Evolutionary conservation across 2,113 vertebrate species (phyloP).

Genomic region (Neomonachus schauinslandi): DNA sequence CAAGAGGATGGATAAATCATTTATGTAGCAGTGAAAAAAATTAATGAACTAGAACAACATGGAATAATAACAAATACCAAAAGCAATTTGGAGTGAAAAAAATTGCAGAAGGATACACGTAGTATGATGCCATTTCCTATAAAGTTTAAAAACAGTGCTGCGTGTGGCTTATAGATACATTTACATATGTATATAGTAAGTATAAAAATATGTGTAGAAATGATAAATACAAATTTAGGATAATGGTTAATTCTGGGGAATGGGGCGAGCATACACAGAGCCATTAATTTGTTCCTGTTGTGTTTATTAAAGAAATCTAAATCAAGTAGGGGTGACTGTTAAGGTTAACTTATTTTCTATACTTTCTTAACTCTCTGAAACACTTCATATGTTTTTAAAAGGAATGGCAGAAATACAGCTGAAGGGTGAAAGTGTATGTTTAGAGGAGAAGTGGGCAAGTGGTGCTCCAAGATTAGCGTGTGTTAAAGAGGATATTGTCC

Average conservation of each 20-base stretch:
- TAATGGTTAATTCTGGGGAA: not conserved
- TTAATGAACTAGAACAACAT: not conserved
- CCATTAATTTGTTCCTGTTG: not conserved
- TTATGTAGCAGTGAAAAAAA: not conserved
- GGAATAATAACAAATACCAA: not conserved
- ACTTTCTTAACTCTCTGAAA: slow-evolving; percentile 1
- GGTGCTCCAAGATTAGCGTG: fast-evolving
- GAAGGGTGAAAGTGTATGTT: not conserved
- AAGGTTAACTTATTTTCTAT: not conserved
- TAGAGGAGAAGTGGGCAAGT: not conserved
- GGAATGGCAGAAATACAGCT: not conserved
- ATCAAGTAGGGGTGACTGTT: not conserved
- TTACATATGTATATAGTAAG: not conserved
- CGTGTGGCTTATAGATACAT: not conserved
- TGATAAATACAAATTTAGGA: not conserved
- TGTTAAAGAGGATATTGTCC: not conserved
- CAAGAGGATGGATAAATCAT: not conserved
- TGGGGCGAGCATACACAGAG: not conserved
- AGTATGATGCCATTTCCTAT: not conserved
- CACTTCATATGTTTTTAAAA: not conserved
- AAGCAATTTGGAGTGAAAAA: not conserved
- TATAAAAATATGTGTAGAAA: not conserved
- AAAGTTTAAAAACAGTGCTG: not conserved
- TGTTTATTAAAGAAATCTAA: not conserved
- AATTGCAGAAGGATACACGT: not conserved